Base-by-base conservation (phyloP, 2,888 invertebrate species). In the Panzeria rudis region DNA sequence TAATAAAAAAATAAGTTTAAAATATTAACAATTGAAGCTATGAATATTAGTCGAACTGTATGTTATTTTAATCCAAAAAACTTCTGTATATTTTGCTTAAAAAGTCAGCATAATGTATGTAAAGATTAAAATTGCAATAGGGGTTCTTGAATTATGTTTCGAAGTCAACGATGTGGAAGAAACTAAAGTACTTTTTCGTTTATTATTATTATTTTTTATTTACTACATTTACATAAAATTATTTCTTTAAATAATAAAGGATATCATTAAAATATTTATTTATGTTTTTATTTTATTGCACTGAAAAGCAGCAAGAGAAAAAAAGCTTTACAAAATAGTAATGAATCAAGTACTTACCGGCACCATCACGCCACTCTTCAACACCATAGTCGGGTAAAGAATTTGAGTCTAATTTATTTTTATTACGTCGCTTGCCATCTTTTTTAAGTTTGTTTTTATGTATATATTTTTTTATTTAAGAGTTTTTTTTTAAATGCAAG, bases 341-440 rank as follows among this genome's bases (percentile, higher is more conserved):
- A 86, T 50, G 64, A 32, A 73, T 47, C 47, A 76, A 84, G 72
- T 86, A 88, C 88, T 87, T 87, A 87, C 87, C 87, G 85, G 85
- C 91, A 92, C 94, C 93, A 92, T 95, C 95, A 92, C 95, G 95
- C 95, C 95, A 95, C 93, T 95, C 95, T 93, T 95, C 95, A 88
- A 95, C 94, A 89, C 95, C 95, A 92, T 95, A 95, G 93, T 95
- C 96, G 87, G 91, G 91, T 86, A 94, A 93, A 87, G 94, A 94
- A 93, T 95, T 94, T 90, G 94, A 94, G 90, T 95, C 94, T 86
- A 94, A 91, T 91, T 92, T 92, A 90, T 91, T 91, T 89, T 92
- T 90, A 91, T 92, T 89, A 88, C 91, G 92, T 89, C 92, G 91
- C 89, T 91, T 92, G 88, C 92, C 92, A 91, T 90, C 91, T 92